Base-by-base conservation (phyloP, 1,140 invertebrate species). In the Drosophila busckii region DNA sequence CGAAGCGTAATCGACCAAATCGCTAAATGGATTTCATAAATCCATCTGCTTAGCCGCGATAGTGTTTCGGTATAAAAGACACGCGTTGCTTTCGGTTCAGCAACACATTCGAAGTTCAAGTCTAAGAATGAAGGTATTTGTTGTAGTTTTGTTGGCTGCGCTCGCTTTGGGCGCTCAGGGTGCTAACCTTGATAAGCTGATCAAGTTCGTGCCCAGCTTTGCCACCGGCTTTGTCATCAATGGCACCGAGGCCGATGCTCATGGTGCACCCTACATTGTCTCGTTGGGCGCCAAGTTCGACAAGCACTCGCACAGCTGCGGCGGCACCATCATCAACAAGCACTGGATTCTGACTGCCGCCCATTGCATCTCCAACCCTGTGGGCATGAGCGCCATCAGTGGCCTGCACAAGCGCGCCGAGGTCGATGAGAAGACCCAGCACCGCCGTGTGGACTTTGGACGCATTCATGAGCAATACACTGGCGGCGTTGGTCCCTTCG, bases 401-500 rank as follows among this genome's bases (percentile, higher is more conserved):
- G 84, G 84, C 22, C 71, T 86, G 8, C 84, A 86, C 29, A 42
- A 16, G 22, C 80, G 75, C 25, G 16, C 54, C 16, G 26, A 63
- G 6, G 42, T 82, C 2, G 65, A 75, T 25, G 89, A 91, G 25
- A 50, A 32, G 0, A 83, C 55, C 8, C 89, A 90, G 63, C 90
- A 92, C 61, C 64, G 88, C 9, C 1, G 26, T 4, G 87, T 91
- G 2, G 61, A 62, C 0, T 66, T 87, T 2, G 70, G 61, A 13
- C 83, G 87, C 26, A 58, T 89, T 0, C 91, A 92, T 58, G 82
- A 89, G 12, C 44, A 78, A 1, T 92, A 89, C 62, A n/a, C 28
- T n/a, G 88, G 90, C 9, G 88, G 88, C 4, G 89, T 90, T n/a
- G 89, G 87, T 10, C 88, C 88, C 32, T 88, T 91, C 52, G 93